Evolutionary conservation across 2,888 invertebrate genomes (phyloP).

Genomic region (Corythucha ciliata): DNA sequence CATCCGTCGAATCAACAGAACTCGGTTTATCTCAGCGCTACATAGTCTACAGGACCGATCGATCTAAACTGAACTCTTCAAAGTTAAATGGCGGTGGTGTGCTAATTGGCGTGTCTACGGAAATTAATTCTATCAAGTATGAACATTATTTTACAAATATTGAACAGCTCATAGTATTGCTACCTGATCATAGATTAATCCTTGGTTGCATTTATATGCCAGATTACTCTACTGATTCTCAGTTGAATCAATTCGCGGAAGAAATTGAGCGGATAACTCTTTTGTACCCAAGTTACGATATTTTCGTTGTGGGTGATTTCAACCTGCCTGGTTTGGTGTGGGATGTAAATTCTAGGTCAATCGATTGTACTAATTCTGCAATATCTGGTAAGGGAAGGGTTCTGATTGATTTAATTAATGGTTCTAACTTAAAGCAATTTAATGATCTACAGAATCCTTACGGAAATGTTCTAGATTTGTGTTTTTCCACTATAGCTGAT

Average conservation of each 20-base stretch:
- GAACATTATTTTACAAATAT: neutral
- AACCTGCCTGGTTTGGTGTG: neutral
- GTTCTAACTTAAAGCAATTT: no score
- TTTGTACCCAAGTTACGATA: neutral
- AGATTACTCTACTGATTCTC: conserved; percentile 6
- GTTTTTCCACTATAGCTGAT: no score
- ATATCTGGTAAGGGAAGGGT: no score
- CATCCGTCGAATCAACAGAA: no score
- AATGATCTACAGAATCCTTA: neutral
- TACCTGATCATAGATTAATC: conserved; percentile 3
- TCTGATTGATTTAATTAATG: no score
- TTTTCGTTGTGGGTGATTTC: conserved; percentile 8
- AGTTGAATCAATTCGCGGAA: conserved; percentile 1
- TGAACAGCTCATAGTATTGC: neutral
- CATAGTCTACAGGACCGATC: neutral
- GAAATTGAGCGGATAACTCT: conserved; percentile 5
- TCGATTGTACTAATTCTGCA: no score
- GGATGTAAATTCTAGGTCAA: no score
- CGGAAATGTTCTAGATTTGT: neutral
- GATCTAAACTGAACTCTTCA: conserved; percentile 4
- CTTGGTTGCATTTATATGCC: conserved; percentile 1
- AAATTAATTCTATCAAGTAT: neutral
- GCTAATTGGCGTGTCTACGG: neutral
- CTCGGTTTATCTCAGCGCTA: neutral
- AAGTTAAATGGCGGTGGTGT: neutral